Base-by-base conservation (phyloP, 2,888 invertebrate species). In the Protophormia terraenovae region DNA sequence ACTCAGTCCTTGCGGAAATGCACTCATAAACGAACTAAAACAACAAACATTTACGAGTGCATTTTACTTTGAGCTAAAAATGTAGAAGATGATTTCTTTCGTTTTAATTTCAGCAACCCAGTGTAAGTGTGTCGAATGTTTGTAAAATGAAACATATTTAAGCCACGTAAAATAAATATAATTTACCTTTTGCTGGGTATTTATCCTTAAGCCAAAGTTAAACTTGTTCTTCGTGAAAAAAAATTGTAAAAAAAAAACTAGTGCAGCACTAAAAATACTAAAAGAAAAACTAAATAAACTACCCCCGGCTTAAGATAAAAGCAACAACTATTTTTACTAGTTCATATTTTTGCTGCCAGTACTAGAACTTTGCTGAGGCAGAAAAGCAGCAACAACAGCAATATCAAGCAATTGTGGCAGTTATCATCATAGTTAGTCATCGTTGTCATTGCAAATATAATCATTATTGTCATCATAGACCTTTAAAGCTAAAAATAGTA, bases 181-280 rank as follows among this genome's bases (percentile, higher is more conserved):
- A 85, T 82, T 85, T 85, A 85, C 82, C 85, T 82, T 71, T 82
- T 79, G 29, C 85, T 79, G 58, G 69, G 71, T 85, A 82, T 78
- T 85, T 82, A 79, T 85, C 82, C 82, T 71, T 53, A 85, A 82
- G 85, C 78, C 78, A 85, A 85, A 85, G 85, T 85, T 85, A 79
- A 82, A 82, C 78, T 85, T 85, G 78, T 58, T 64, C 69, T 19
- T 2, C 12, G 24, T 19, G 19, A 12, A 64, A 22, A 14, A 4
- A 62, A 55, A 45, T 7, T 32, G 14, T 14, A 14, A 38, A 60
- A 50, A 38, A 69, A 5, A 19, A 45, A 32, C 0, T 14, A 66
- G 5, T 0, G 16, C 3, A 24, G 16, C 22, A 24, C 0, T 22
- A 60, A 45, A 72, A 58, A 55, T 12, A n/a, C 16, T n/a, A 32